A percentile compares a stretch with the other conserved stretches of the same genome.
Evolutionary conservation across 2,797 vertebrate genomes (phyloP).

Genomic region (Anguilla obscura): DNA sequence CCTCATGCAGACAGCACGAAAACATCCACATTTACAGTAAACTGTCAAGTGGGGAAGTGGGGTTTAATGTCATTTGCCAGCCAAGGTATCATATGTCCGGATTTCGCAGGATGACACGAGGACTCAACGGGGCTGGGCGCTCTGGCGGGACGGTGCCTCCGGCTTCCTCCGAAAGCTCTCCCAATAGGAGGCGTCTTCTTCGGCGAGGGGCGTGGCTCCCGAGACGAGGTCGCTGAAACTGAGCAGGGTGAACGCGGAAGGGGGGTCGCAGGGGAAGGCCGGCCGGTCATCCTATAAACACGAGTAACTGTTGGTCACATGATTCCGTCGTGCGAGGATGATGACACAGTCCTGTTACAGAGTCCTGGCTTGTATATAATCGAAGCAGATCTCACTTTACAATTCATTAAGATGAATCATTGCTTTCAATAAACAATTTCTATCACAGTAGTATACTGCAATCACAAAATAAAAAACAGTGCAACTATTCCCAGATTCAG

Average conservation of each 20-base stretch:
- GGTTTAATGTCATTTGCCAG: neutral
- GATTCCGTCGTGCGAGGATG: neutral
- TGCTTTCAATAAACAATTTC: neutral
- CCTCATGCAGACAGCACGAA: neutral
- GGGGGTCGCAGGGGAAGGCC: conserved; percentile 55
- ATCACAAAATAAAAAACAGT: neutral
- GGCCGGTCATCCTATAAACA: conserved; percentile 53
- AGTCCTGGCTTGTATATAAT: neutral
- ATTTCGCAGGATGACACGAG: neutral
- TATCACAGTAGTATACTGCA: neutral
- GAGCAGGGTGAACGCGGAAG: conserved; percentile 74
- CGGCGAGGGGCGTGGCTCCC: conserved; percentile 78
- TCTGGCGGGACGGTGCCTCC: conserved; percentile 78
- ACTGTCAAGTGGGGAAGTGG: neutral
- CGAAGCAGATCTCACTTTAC: neutral
- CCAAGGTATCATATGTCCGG: neutral
- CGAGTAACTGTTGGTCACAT: neutral
- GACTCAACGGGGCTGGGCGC: conserved; percentile 51
- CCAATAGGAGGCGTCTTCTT: conserved; percentile 85
- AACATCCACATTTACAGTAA: neutral
- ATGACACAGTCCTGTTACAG: neutral
- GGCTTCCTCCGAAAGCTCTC: conserved; percentile 83
- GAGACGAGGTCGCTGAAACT: conserved; percentile 83
- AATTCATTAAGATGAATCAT: neutral
- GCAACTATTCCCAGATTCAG: neutral